Base-by-base conservation (phyloP, 2,888 invertebrate species). In the Tethea ocularis region DNA sequence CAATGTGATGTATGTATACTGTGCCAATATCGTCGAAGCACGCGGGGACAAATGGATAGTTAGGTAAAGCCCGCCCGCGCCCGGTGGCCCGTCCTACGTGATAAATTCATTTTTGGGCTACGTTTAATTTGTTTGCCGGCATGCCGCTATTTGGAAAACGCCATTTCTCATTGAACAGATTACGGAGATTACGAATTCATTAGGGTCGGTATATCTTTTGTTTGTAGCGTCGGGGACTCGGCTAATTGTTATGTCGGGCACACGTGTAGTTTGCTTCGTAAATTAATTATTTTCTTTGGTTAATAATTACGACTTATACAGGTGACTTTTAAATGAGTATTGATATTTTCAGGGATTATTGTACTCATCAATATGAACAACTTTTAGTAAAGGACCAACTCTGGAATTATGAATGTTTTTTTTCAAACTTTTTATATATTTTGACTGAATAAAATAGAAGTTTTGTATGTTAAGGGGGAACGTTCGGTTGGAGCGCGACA, bases 111-210 rank as follows among this genome's bases (percentile, higher is more conserved):
- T 92, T 92, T 92, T 91, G 92, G 91, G 84, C 77, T 82, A 82
- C 84, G 85, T 89, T 91, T 90, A 92, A 92, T 92, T 91, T 89
- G 91, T 91, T 91, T 89, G 85, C 86, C 81, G 78, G 77, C 82
- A 75, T 76, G 77, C 78, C 71, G 83, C 82, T 85, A 85, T 88
- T 88, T 80, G 81, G 81, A 87, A 88, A 88, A 87, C 81, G 88
- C 90, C 89, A 89, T 92, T 89, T 87, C 90, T 92, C 91, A 92
- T 90, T 89, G 91, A 90, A 89, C 89, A 91, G 92, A 92, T 93
- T 92, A 91, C 86, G 61, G 86, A 91, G 91, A 91, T 93, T 92
- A 91, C 88, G 84, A 91, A 90, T 93, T 91, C 91, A 92, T 92
- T 92, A 89, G 91, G 89, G 88, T 81, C 78, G 78, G 82, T 79